These are phyloP conservation scores for Procavia capensis DNA, from an alignment of 2,113 vertebrate genomes.

Conservation along the genomic window DNA sequence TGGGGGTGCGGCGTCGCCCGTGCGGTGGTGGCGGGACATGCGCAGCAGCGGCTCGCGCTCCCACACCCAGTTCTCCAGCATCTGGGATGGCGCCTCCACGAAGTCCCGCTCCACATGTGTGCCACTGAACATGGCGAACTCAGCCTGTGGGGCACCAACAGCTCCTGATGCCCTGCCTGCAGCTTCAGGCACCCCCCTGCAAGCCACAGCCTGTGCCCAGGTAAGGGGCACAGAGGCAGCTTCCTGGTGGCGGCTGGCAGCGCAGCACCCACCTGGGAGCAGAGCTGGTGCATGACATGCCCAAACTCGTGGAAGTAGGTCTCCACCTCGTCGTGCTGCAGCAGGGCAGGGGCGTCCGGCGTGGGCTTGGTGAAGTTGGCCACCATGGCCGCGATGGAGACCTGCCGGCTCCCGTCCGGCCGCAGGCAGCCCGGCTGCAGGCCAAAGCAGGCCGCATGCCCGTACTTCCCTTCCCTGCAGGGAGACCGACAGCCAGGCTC, in stretches of 20 bases:
- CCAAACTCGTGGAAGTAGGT: constrained; percentile 99
- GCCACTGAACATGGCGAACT: constrained; percentile 98
- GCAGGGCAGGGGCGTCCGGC: constrained; percentile 90
- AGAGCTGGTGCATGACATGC: constrained; percentile 99
- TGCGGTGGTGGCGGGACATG: constrained; percentile 96
- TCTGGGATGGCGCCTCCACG: constrained; percentile 97
- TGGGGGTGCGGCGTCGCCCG: constrained; percentile 88
- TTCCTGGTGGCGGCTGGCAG: no score
- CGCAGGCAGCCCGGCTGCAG: constrained; percentile 96
- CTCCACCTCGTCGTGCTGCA: constrained; percentile 99
- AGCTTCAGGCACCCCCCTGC: background rate
- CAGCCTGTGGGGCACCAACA: constrained; percentile 87
- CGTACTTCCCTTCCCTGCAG: constrained; percentile 96
- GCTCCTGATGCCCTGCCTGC: accelerated
- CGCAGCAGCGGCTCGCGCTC: constrained; percentile 94
- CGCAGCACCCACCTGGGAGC: constrained; percentile 90
- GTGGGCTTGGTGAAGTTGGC: constrained; percentile 99
- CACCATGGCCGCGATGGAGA: constrained; percentile 97
- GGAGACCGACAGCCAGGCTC: accelerated
- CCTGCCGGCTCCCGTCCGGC: constrained; percentile 90
- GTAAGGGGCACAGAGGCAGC: no score
- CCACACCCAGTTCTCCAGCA: constrained; percentile 99
- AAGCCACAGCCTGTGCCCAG: no score
- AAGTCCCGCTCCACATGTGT: constrained; percentile 98
- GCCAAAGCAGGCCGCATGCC: constrained; percentile 97